Base-by-base conservation (phyloP, 2,888 invertebrate species). In the Netelia fuscicornis region DNA sequence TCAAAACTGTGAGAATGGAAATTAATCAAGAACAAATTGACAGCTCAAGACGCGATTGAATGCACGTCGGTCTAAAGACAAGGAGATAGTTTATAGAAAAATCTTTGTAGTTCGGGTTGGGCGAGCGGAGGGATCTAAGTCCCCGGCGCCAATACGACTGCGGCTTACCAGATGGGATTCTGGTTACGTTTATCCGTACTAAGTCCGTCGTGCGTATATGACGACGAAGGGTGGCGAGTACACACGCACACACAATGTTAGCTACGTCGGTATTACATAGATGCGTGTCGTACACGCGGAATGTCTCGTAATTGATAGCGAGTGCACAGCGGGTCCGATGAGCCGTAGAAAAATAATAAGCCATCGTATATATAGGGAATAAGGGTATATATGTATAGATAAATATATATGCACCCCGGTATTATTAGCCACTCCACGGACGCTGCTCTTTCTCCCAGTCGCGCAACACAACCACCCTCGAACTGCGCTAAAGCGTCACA, bases 261-360 rank as follows among this genome's bases (percentile, higher is more conserved):
- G 62, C 74, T 54, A 83, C 81, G 82, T 83, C 86, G 84, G 88
- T 87, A 83, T 85, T 79, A 85, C 74, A 67, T 79, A 85, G 67
- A 84, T 83, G 85, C 83, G 84, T 86, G 84, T 74, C 72, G 83
- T 88, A 80, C 84, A 83, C 85, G 85, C 87, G 92, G 91, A 92
- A 92, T 91, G 90, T 91, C 90, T 89, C 91, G 93, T 93, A 93
- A 93, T 93, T 93, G 93, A 93, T 93, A 93, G 93, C 90, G 89
- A 83, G 72, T 76, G 90, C 91, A 92, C 91, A 92, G 87, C 90
- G 90, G 90, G 92, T 89, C 92, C 93, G 91, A 93, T 93, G 93
- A 93, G 92, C 92, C 93, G 92, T 93, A 93, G 90, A 91, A 93
- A 93, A 93, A 93, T 93, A 93, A 93, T 93, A 93, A 93, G 93